Conservation (phyloP, 2,888 invertebrate species). For the Xiphydria camelus region DNA sequence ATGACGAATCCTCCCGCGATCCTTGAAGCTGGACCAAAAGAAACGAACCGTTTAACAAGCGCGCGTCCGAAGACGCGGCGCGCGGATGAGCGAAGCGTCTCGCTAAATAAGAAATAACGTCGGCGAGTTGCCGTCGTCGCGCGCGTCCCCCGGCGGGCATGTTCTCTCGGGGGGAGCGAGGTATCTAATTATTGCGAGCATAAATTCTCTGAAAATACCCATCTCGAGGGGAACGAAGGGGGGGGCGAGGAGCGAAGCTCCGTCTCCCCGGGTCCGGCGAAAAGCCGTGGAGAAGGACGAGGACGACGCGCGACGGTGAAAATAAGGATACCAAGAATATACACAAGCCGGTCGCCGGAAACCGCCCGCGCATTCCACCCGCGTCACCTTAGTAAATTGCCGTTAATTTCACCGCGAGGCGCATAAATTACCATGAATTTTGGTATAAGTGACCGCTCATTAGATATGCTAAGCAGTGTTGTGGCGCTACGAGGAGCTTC, state of each 20-base stretch:
- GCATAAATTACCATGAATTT: constrained; percentile 39
- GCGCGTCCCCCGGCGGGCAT: constrained; percentile 12
- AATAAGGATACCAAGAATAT: constrained; percentile 13
- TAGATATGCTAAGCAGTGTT: constrained; percentile 29
- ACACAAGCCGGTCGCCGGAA: too few species aligned
- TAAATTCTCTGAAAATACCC: constrained; percentile 23
- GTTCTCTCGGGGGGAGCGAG: constrained; percentile 19
- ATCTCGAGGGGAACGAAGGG: neutral
- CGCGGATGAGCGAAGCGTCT: neutral
- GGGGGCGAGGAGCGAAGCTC: neutral
- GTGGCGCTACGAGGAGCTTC: constrained; percentile 6
- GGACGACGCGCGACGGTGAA: constrained; percentile 10
- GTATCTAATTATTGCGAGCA: constrained; percentile 25
- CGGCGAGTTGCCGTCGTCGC: constrained; percentile 15
- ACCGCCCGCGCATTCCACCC: constrained; percentile 29
- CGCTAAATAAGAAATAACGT: constrained; percentile 2
- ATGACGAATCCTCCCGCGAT: too few species aligned
- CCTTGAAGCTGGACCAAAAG: too few species aligned
- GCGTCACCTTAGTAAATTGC: constrained; percentile 27
- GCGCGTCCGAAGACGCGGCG: neutral
- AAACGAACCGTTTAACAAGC: too few species aligned
- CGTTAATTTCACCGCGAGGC: constrained; percentile 33
- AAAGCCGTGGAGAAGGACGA: constrained; percentile 4
- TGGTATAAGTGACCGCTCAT: constrained; percentile 36
- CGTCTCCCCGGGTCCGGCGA: constrained; percentile 3